Conservation (phyloP, 2,888 invertebrate genomes). For the Anthrax anthrax region DNA sequence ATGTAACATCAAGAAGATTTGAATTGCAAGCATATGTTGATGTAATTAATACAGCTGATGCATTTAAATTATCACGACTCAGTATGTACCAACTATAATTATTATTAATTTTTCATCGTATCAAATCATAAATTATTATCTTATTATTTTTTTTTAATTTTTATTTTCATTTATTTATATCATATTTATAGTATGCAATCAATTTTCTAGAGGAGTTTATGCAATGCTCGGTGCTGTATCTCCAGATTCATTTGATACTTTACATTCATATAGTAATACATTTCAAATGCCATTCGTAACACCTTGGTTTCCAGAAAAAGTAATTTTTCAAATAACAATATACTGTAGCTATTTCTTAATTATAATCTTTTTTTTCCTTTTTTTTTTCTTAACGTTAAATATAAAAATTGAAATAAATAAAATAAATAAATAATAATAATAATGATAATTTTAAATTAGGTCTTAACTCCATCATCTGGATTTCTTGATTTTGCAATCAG, state of each 20-base stretch:
- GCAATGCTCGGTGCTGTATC: conserved; percentile 84
- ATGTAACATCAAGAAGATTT: conserved; percentile 60
- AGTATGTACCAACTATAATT: conserved; percentile 72
- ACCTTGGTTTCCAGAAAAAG: conserved; percentile 89
- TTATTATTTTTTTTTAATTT: no score
- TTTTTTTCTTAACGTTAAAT: neutral
- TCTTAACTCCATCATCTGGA: conserved; percentile 76
- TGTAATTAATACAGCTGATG: conserved; percentile 84
- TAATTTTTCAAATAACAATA: conserved; percentile 25
- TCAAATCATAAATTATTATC: no score
- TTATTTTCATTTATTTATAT: no score
- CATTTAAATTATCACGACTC: conserved; percentile 78
- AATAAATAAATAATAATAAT: neutral
- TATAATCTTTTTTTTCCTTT: no score
- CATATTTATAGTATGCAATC: conserved; percentile 63
- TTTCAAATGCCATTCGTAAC: conserved; percentile 92
- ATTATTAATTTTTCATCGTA: no score
- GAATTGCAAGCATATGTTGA: conserved; percentile 81
- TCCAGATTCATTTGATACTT: conserved; percentile 85
- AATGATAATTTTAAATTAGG: conserved; percentile 36
- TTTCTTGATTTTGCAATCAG: conserved; percentile 80
- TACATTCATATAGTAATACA: conserved; percentile 87
- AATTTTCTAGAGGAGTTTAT: conserved; percentile 77
- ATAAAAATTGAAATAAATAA: neutral
- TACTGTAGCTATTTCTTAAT: neutral